These are phyloP conservation scores for Poecilia picta DNA, from an alignment of 2,797 vertebrate species.

Conservation along the genomic window DNA sequence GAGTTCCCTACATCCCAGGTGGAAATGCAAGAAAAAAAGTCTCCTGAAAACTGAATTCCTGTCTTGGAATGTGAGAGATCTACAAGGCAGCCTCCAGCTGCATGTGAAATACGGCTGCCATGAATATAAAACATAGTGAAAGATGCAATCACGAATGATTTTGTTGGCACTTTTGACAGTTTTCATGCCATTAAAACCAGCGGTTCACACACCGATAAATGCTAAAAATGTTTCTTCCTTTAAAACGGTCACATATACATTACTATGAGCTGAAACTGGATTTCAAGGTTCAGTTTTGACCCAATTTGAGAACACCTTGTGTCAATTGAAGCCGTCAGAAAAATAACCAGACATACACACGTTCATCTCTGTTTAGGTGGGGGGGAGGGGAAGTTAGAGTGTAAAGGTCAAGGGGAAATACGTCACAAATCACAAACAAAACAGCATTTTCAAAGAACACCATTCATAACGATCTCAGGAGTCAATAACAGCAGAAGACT, in stretches of 20 bases:
- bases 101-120: neutral
- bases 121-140: neutral
- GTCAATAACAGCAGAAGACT: conserved; percentile 14
- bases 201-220: neutral
- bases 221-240: neutral
- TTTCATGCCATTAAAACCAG: neutral
- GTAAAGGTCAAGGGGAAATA: neutral
- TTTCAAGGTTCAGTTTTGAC: neutral
- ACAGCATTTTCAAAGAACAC: conserved; percentile 10
- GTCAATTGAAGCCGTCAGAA: neutral
- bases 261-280: neutral
- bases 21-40: neutral
- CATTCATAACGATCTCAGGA: conserved; percentile 5
- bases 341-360: neutral
- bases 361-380: neutral
- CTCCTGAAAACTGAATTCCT: neutral
- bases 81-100: neutral
- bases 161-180: neutral
- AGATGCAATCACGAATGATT: neutral
- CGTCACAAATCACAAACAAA: conserved; percentile 17
- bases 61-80: neutral
- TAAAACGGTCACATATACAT: neutral
- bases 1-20: neutral
- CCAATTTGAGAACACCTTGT: neutral
- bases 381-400: too few relatives aligned